These are phyloP conservation scores for Dinomys branickii DNA, from an alignment of 2,113 vertebrate genomes.

Conservation along the genomic window DNA sequence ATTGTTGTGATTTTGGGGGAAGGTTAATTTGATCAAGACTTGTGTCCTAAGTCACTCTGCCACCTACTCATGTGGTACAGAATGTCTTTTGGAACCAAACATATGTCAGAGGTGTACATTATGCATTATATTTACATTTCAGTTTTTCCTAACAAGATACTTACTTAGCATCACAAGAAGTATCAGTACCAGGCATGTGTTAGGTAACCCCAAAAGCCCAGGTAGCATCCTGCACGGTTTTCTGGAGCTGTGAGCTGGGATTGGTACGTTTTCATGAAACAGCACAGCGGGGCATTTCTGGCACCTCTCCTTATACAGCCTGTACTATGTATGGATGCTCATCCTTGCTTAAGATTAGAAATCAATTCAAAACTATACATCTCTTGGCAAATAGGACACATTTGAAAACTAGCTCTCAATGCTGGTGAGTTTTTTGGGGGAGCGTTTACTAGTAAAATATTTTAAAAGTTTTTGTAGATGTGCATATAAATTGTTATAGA, in stretches of 20 bases:
- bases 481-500: not conserved
- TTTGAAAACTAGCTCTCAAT: not conserved
- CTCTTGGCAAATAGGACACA: not conserved
- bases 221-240: not conserved
- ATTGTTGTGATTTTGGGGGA: not conserved
- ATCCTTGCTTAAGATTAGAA: not conserved
- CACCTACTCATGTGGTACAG: not conserved
- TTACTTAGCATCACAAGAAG: not conserved
- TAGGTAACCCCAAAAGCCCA: not conserved
- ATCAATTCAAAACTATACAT: not conserved
- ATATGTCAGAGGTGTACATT: not conserved
- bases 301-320: not conserved
- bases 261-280: not conserved
- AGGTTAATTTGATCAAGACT: not conserved
- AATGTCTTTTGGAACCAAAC: not conserved
- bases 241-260: not conserved
- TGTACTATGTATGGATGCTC: not conserved
- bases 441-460: not conserved
- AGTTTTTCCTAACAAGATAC: slow-evolving; percentile 34
- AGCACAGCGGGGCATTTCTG: not conserved
- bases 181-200: not conserved
- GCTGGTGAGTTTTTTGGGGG: not conserved
- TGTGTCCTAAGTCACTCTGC: not conserved
- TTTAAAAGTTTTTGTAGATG: not conserved
- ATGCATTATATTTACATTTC: not conserved